Conservation (phyloP, 2,888 invertebrate genomes). For the Entomobrya proxima region DNA sequence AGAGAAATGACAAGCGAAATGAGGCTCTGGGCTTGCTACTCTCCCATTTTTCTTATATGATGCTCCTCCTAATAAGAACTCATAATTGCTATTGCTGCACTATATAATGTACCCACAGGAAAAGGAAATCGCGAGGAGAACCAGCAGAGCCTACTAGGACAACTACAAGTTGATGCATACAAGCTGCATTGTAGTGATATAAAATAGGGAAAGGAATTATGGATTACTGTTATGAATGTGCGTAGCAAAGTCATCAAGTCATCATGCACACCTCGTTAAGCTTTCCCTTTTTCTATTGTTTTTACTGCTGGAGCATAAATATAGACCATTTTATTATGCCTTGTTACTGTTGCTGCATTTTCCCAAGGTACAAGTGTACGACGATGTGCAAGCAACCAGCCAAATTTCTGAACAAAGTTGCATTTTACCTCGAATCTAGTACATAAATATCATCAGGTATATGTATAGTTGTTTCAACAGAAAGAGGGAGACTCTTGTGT, state of each 20-base stretch:
- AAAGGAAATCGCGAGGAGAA: background rate
- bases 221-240: conserved; percentile 38
- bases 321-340: background rate
- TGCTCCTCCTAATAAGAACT: conserved; percentile 35
- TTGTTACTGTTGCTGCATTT: background rate
- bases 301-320: background rate
- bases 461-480: background rate
- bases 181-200: background rate
- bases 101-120: background rate
- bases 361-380: too few species aligned
- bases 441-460: background rate
- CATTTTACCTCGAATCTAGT: background rate
- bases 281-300: conserved; percentile 41
- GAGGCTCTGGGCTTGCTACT: too few species aligned
- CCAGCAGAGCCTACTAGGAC: background rate
- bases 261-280: conserved; percentile 60
- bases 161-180: background rate
- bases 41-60: too few species aligned
- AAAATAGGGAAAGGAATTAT: background rate
- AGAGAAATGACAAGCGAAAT: conserved; percentile 36
- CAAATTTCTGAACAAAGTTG: background rate
- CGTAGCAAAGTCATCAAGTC: conserved; percentile 46
- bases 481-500: background rate
- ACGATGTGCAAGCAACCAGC: background rate
- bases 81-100: conserved; percentile 11